A percentile compares a stretch with the other conserved stretches of the same genome.
phyloP scores from a whole-genome alignment of 2,888 invertebrate genomes.

The Colletes collaris region DNA sequence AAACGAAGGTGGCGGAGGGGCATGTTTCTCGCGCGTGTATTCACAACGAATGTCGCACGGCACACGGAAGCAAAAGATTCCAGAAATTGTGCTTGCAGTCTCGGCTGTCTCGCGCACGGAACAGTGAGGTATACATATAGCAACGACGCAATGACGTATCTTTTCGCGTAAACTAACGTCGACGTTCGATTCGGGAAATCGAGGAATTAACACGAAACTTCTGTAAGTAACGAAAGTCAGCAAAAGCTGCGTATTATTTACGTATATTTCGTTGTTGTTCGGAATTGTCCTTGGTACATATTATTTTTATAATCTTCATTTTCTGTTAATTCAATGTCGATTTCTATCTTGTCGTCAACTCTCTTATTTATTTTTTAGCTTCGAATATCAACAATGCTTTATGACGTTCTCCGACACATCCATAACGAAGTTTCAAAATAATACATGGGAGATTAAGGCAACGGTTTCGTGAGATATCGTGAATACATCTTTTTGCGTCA shows the following conservation, averaged over 20 bases:
- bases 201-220: neutral
- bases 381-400: neutral
- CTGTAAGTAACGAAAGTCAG: conserved; percentile 31
- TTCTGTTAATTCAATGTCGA: neutral
- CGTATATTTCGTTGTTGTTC: neutral
- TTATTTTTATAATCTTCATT: too few relatives aligned
- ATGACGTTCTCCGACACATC: neutral
- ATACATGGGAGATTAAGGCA: conserved; percentile 10
- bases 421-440: neutral
- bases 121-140: conserved; percentile 10
- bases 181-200: conserved; percentile 9
- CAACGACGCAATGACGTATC: conserved; percentile 25
- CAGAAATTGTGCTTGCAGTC: conserved; percentile 38
- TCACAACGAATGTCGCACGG: conserved; percentile 34
- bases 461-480: neutral
- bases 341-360: neutral
- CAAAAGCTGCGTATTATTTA: neutral
- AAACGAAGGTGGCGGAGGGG: conserved; percentile 63
- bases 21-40: conserved; percentile 58
- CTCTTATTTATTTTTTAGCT: neutral
- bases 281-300: too few relatives aligned
- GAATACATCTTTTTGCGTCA: conserved; percentile 31
- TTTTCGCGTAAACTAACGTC: conserved; percentile 3
- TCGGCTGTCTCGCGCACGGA: neutral
- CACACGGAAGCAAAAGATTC: conserved; percentile 56